Conservation (phyloP, 2,113 vertebrate species). For the Merops nubicus region DNA sequence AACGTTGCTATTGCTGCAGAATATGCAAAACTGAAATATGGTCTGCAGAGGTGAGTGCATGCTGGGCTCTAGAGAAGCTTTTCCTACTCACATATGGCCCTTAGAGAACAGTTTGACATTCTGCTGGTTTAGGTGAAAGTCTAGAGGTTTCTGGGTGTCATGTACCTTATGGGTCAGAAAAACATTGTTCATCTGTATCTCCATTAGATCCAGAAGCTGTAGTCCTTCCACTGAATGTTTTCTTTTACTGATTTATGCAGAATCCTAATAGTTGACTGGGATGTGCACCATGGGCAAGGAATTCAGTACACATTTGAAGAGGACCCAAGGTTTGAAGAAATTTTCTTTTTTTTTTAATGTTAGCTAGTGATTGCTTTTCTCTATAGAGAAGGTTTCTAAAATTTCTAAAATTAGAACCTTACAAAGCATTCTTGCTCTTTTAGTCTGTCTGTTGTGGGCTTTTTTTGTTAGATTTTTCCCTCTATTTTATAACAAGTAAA, state of each 20-base stretch:
- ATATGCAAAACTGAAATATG: constrained; percentile 82
- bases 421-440: neutral
- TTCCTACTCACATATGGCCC: neutral
- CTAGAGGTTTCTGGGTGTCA: neutral
- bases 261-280: constrained; percentile 96
- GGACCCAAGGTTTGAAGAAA: constrained; percentile 82
- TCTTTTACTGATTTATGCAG: constrained; percentile 70
- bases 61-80: neutral
- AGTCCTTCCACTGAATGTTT: neutral
- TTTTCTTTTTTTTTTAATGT: neutral
- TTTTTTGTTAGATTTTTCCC: neutral
- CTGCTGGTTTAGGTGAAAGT: neutral
- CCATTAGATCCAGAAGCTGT: neutral
- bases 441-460: neutral
- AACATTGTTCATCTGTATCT: neutral
- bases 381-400: neutral
- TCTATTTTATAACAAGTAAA: neutral
- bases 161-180: neutral
- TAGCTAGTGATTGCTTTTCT: neutral
- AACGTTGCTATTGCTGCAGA: constrained; percentile 91
- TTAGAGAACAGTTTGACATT: neutral
- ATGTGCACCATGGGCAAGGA: constrained; percentile 95
- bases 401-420: neutral
- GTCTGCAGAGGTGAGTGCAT: constrained; percentile 80
- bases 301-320: constrained; percentile 91